A percentile compares a stretch with the other conserved stretches of the same genome.
Conservation (phyloP, 2,113 vertebrate genomes). For the Odocoileus hemionus region DNA sequence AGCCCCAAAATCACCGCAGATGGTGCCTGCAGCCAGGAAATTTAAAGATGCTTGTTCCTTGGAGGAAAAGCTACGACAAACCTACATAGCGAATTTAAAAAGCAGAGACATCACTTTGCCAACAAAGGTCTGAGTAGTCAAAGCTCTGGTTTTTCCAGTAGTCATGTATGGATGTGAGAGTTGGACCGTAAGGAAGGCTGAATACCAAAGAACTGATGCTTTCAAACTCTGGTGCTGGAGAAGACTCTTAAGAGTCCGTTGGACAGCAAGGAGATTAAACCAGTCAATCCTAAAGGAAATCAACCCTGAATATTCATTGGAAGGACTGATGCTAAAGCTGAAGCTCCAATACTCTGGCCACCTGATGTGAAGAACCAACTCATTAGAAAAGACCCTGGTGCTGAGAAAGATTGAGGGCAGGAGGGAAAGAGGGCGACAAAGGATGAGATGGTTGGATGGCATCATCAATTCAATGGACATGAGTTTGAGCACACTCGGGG, state of each 20-base stretch:
- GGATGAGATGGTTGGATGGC: neutral
- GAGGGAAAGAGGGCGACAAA: neutral
- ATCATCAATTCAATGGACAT: neutral
- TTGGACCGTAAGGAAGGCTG: neutral
- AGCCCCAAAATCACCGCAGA: neutral
- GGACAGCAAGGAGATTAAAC: neutral
- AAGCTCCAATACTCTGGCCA: neutral
- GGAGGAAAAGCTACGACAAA: neutral
- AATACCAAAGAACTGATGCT: neutral
- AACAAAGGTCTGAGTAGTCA: neutral
- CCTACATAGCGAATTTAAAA: neutral
- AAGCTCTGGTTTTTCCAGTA: neutral
- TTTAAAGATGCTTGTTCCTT: neutral
- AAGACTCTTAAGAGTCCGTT: neutral
- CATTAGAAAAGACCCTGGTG: neutral
- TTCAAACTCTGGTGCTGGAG: neutral
- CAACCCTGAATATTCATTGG: neutral
- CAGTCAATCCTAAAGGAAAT: neutral
- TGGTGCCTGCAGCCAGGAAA: neutral
- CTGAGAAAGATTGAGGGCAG: neutral
- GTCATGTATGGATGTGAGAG: neutral
- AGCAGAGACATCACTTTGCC: neutral
- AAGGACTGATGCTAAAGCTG: neutral
- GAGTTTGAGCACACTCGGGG: neutral
- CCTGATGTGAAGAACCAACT: neutral